Percentiles rank a stretch among this genome's conserved stretches.
Conservation (phyloP, 2,113 vertebrate genomes). For the Labrus mixtus region DNA sequence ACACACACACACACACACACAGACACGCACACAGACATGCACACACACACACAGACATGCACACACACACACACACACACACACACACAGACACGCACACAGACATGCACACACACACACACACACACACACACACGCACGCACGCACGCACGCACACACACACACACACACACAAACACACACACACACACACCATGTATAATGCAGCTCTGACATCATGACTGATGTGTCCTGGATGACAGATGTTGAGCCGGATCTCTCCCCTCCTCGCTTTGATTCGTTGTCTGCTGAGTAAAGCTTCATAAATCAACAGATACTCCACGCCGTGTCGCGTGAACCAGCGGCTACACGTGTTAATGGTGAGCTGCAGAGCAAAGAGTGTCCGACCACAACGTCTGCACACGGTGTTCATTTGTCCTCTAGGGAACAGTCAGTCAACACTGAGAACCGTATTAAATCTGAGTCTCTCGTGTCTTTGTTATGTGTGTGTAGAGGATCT, state of each 20-base stretch:
- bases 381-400: conserved; percentile 17
- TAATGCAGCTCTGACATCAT: conserved; percentile 9
- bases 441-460: not conserved
- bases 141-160: too few relatives aligned
- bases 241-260: conserved; percentile 53
- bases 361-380: conserved; percentile 19
- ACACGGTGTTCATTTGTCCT: conserved; percentile 46
- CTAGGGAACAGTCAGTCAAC: conserved; percentile 14
- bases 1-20: not conserved
- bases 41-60: too few relatives aligned
- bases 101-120: not conserved
- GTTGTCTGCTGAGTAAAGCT: conserved; percentile 25
- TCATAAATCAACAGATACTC: conserved; percentile 59
- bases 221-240: conserved; percentile 41
- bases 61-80: too few relatives aligned
- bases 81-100: too few relatives aligned
- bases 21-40: too few relatives aligned
- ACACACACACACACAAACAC: too few relatives aligned
- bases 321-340: not conserved
- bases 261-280: conserved; percentile 4
- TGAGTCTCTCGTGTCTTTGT: not conserved
- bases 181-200: too few relatives aligned
- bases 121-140: not conserved
- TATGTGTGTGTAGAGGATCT: not conserved
- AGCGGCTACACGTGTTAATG: conserved; percentile 34